A percentile compares a stretch with the other conserved stretches of the same genome.
These are phyloP conservation scores for Poeciliopsis retropinna DNA, from an alignment of 2,113 vertebrate species.

Conservation along the genomic window DNA sequence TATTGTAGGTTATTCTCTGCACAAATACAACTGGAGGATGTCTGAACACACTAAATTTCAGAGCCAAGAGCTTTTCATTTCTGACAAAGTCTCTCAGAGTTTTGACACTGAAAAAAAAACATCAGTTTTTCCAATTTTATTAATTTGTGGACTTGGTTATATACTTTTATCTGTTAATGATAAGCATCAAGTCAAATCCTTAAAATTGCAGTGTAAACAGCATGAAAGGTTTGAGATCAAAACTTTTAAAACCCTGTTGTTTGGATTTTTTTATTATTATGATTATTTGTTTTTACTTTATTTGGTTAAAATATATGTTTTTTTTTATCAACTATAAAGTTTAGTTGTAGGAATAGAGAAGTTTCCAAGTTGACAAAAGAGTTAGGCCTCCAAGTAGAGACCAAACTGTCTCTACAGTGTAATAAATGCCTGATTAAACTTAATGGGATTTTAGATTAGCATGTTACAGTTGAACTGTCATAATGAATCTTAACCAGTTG, in stretches of 20 bases:
- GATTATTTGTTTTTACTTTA: no score
- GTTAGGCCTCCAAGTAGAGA: neutral
- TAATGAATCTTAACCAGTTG: no score
- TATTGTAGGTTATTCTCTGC: conserved; percentile 66
- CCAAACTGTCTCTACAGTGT: no score
- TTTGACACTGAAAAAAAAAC: neutral
- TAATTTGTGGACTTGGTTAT: neutral
- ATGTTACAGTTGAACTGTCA: neutral
- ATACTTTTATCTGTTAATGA: neutral
- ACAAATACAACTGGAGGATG: conserved; percentile 62
- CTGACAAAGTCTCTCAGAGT: conserved; percentile 4
- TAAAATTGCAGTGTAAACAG: no score
- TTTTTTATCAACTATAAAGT: no score
- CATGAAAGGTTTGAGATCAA: no score
- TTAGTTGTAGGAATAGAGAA: no score
- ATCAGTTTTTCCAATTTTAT: neutral
- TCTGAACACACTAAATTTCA: conserved; percentile 45
- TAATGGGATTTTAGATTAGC: neutral
- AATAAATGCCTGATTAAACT: no score
- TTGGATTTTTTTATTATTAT: no score
- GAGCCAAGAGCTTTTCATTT: conserved; percentile 37
- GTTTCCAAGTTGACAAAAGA: neutral
- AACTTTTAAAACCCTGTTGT: no score
- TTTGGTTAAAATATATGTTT: no score
- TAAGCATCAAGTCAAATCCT: no score